phyloP scores from a whole-genome alignment of 92 coral and sea anemone genomes.

The Galaxea fascicularis region DNA sequence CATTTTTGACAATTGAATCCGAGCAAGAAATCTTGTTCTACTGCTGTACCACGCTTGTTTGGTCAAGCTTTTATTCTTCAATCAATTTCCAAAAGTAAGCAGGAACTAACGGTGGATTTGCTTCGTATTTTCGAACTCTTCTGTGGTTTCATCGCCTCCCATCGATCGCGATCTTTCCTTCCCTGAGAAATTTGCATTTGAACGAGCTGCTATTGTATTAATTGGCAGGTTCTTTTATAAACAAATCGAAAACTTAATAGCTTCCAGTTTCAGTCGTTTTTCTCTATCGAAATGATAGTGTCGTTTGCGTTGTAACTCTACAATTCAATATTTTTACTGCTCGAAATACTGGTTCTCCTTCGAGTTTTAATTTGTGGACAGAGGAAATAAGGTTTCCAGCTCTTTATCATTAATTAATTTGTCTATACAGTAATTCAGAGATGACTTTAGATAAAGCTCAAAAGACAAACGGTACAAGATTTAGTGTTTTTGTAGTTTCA shows the following conservation, averaged over 20 bases:
- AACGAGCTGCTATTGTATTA: slow-evolving; percentile 6
- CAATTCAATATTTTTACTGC: background rate
- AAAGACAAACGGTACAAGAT: background rate
- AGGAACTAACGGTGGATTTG: background rate
- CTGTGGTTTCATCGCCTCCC: background rate
- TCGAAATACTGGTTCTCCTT: background rate
- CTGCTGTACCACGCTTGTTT: background rate
- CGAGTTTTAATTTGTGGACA: background rate
- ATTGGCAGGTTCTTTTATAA: slow-evolving; percentile 35
- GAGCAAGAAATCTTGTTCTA: background rate
- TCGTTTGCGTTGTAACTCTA: background rate
- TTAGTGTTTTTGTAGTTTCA: background rate
- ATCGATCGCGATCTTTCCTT: slow-evolving; percentile 24
- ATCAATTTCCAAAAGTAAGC: background rate
- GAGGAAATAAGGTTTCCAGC: background rate
- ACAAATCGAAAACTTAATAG: slow-evolving; percentile 12
- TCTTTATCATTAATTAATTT: background rate
- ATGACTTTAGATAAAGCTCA: background rate
- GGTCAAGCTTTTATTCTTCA: background rate
- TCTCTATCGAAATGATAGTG: background rate
- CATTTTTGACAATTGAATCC: background rate
- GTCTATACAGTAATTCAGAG: background rate
- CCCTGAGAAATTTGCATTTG: slow-evolving; percentile 36
- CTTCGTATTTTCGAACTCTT: background rate
- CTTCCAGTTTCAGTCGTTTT: background rate